phyloP scores from a whole-genome alignment of 2,113 vertebrate genomes.

The Lophotis ruficrista region DNA sequence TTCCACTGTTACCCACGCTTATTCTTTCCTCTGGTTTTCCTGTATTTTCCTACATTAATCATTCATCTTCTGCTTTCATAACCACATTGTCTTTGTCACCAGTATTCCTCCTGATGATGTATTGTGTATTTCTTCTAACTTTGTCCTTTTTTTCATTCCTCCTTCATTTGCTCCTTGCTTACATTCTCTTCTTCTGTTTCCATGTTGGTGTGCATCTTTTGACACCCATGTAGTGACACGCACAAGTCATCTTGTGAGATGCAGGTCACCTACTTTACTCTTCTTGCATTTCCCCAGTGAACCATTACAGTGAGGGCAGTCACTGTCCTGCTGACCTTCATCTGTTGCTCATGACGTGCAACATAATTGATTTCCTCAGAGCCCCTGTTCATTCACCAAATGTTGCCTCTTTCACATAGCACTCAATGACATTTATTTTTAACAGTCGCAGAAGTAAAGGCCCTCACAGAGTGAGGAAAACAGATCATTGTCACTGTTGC shows the following conservation, averaged over 20 bases:
- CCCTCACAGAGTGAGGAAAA: neutral
- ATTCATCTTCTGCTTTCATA: neutral
- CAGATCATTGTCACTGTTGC: neutral
- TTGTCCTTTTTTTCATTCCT: neutral
- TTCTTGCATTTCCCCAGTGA: neutral
- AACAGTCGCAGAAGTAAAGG: neutral
- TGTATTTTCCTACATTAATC: neutral
- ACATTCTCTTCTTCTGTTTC: neutral
- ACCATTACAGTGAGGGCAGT: neutral
- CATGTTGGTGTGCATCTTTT: rapidly evolving
- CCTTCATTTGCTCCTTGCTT: neutral
- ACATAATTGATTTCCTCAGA: neutral
- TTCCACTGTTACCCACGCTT: neutral
- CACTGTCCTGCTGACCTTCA: neutral
- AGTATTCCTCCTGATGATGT: neutral
- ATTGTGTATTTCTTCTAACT: neutral
- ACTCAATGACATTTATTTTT: neutral
- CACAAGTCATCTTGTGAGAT: neutral
- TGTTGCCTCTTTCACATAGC: neutral
- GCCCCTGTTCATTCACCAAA: neutral
- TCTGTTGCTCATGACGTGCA: neutral
- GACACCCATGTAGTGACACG: rapidly evolving
- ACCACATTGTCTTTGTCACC: neutral
- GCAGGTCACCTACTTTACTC: neutral
- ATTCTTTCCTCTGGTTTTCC: neutral